A percentile compares a stretch with the other conserved stretches of the same genome.
Evolutionary conservation across 2,797 vertebrate species (phyloP).

Genomic region (Microctenopoma steveboyesi): DNA sequence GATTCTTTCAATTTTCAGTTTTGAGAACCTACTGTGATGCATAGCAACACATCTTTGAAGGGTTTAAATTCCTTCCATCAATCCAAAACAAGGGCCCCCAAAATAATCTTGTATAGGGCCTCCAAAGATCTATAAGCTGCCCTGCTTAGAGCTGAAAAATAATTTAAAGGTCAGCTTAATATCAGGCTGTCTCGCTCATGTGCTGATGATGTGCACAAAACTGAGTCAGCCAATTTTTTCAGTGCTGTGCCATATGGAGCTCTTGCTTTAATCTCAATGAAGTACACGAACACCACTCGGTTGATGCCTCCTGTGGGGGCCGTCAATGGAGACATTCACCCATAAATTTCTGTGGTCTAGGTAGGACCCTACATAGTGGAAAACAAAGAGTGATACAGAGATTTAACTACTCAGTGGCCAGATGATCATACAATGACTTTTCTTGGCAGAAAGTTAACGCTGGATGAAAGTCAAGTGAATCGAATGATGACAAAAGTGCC

Average conservation of each 20-base stretch:
- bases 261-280: not conserved
- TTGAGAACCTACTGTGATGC: too few species aligned
- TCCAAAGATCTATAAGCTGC: too few species aligned
- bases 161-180: too few species aligned
- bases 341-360: not conserved
- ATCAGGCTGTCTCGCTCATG: slow-evolving; percentile 19
- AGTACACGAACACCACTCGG: not conserved
- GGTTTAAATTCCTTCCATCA: too few species aligned
- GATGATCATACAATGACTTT: not conserved
- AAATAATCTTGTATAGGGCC: too few species aligned
- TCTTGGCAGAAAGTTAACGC: not conserved
- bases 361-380: not conserved
- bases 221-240: slow-evolving; percentile 27
- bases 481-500: slow-evolving; percentile 6
- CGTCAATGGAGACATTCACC: not conserved
- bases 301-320: not conserved
- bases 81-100: too few species aligned
- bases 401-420: not conserved
- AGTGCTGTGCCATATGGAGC: slow-evolving; percentile 27
- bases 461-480: slow-evolving; percentile 5
- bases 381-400: not conserved
- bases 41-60: too few species aligned
- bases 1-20: too few species aligned
- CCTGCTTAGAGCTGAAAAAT: too few species aligned
- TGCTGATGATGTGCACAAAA: slow-evolving; percentile 28